Evolutionary conservation across 2,888 invertebrate genomes (phyloP), one percentile per base, ranked within the genome.

Genomic region (Lasioglossum pauxillum): DNA sequence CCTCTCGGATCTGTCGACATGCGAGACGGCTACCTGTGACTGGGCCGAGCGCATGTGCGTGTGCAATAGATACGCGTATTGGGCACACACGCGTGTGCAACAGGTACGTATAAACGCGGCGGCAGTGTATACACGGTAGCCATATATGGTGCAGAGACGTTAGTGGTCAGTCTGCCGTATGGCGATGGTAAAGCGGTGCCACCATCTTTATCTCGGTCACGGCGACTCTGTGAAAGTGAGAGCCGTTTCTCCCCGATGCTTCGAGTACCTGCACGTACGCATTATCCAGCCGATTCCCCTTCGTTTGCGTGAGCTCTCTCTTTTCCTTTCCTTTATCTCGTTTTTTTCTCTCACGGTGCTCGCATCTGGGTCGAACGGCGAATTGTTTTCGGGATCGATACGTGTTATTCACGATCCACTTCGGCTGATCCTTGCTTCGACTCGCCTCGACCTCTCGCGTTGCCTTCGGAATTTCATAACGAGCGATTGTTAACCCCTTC

Each of bases 221-320:
- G 95, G 95, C 92, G 94, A 95, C 94, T 94, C 91, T 91, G 94
- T 94, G 94, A 95, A 95, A 95, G 95, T 94, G 94, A 94, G 94
- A 94, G 94, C 93, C 92, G 88, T 89, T 90, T 91, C 86, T 90
- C 81, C 80, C 75, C 80, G 84, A 87, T 90, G 82, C 87, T 78
- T 84, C 86, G 82, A 82, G 80, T 86, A 89, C 86, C 80, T 81
- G 80, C 83, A 83, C 82, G 82, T 80, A 87, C 82, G 83, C 84
- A 83, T 89, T 91, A 90, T 86, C 85, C 84, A 75, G 67, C 76
- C 80, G 75, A 86, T 86, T 87, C 90, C 78, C 84, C 85, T 87
- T 88, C 90, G 89, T 89, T 88, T 90, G 86, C 89, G 85, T 86
- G 87, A 89, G 77, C 78, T 83, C 87, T 86, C 81, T 81, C 80